These are phyloP conservation scores for Gastrophysa polygoni DNA, from an alignment of 2,888 invertebrate genomes.

Conservation along the genomic window DNA sequence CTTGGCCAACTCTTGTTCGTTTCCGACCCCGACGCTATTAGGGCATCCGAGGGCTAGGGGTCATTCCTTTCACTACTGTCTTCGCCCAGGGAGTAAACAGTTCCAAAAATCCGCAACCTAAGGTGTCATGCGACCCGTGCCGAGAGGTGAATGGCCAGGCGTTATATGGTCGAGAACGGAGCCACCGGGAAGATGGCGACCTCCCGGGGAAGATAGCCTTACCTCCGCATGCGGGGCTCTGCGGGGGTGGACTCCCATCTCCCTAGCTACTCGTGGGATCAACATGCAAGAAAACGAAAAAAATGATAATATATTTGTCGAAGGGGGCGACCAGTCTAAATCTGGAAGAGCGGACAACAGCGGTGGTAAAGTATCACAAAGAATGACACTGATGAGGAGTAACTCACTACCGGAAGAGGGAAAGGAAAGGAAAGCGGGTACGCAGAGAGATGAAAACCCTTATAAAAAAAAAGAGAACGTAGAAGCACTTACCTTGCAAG, in stretches of 20 bases:
- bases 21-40: too few relatives aligned
- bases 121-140: too few relatives aligned
- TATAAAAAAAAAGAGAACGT: constrained; percentile 3
- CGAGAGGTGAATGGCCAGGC: too few relatives aligned
- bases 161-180: too few relatives aligned
- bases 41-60: constrained; percentile 8
- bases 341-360: background rate
- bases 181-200: too few relatives aligned
- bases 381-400: background rate
- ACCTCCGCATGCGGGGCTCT: too few relatives aligned
- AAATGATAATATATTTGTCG: background rate
- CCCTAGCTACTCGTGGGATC: too few relatives aligned
- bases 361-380: background rate
- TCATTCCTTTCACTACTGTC: background rate
- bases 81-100: background rate
- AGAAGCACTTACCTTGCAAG: background rate
- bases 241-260: background rate
- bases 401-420: background rate
- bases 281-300: background rate
- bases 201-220: background rate
- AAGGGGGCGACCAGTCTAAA: background rate
- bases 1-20: too few relatives aligned
- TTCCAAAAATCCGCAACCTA: background rate
- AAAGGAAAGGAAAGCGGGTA: background rate
- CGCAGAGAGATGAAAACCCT: constrained; percentile 2